These are phyloP conservation scores for Rhinolophus sinicus DNA, from an alignment of 2,113 vertebrate species.

Conservation along the genomic window DNA sequence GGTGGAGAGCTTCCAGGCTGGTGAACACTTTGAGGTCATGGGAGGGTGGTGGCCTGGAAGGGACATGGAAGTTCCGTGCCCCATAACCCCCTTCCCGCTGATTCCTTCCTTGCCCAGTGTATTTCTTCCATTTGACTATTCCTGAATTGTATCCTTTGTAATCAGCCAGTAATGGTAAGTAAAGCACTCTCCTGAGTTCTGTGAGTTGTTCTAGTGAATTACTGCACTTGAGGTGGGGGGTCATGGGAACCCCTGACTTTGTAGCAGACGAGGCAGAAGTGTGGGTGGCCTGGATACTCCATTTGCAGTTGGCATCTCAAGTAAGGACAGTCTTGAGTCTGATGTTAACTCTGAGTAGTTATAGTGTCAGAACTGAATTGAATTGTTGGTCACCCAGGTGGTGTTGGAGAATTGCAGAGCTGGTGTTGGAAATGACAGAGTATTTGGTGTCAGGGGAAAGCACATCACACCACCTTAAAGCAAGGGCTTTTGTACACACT, in stretches of 20 bases:
- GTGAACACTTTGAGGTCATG: neutral
- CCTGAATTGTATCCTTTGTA: neutral
- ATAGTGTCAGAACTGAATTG: neutral
- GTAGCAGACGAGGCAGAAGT: neutral
- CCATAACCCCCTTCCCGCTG: too few species aligned
- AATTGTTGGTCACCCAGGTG: neutral
- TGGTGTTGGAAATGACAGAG: neutral
- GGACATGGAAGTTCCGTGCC: neutral
- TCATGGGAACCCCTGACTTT: neutral
- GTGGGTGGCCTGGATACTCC: neutral
- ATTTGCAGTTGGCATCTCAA: neutral
- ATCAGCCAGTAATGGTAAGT: neutral
- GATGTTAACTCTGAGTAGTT: neutral
- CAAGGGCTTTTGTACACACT: too few species aligned
- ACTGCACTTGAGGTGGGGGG: neutral
- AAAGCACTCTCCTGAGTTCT: neutral
- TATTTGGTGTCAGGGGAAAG: neutral
- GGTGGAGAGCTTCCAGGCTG: neutral
- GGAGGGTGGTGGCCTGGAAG: neutral
- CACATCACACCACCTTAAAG: neutral
- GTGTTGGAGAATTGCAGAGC: neutral
- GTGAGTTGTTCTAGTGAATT: neutral
- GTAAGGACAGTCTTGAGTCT: neutral
- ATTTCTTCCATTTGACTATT: neutral
- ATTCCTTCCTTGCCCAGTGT: too few species aligned